Evolutionary conservation across 2,888 invertebrate genomes (phyloP).

Genomic region (Netelia fuscicornis): DNA sequence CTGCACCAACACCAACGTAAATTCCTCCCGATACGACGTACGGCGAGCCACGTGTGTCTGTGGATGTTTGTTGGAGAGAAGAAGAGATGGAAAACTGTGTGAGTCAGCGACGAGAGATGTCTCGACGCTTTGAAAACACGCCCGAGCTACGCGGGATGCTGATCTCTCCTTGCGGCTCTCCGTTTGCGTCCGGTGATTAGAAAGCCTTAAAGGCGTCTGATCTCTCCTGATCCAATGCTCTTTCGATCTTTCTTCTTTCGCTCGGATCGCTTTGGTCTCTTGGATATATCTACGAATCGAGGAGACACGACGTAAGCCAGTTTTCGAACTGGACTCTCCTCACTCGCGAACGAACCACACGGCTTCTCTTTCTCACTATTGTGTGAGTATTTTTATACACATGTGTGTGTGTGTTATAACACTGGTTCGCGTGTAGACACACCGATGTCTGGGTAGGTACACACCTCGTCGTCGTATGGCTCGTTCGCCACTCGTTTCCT

Average conservation of each 20-base stretch:
- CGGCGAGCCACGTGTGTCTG: background rate
- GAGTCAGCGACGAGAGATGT: conserved; percentile 6
- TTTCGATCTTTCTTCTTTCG: conserved; percentile 37
- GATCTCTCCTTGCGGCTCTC: background rate
- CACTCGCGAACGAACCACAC: background rate
- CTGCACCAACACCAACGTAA: conserved; percentile 3
- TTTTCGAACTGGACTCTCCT: conserved; percentile 58
- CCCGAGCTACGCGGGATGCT: conserved; percentile 38
- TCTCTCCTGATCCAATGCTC: conserved; percentile 1
- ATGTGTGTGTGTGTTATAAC: background rate
- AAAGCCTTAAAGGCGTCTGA: conserved; percentile 75
- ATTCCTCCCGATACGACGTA: background rate
- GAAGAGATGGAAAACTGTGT: background rate
- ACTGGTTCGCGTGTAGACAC: background rate
- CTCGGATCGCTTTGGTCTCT: conserved; percentile 1
- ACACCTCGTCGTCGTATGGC: conserved; percentile 44
- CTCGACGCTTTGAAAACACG: conserved; percentile 17
- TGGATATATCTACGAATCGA: background rate
- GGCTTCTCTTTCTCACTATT: conserved; percentile 7
- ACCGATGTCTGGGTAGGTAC: conserved; percentile 14
- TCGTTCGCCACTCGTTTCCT: conserved; percentile 39
- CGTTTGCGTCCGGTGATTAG: conserved; percentile 73
- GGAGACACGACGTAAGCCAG: conserved; percentile 21
- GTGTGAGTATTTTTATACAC: background rate
- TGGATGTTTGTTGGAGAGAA: background rate